These are phyloP conservation scores for Phoxinus dragarum DNA, from an alignment of 2,797 vertebrate genomes.

Conservation along the genomic window DNA sequence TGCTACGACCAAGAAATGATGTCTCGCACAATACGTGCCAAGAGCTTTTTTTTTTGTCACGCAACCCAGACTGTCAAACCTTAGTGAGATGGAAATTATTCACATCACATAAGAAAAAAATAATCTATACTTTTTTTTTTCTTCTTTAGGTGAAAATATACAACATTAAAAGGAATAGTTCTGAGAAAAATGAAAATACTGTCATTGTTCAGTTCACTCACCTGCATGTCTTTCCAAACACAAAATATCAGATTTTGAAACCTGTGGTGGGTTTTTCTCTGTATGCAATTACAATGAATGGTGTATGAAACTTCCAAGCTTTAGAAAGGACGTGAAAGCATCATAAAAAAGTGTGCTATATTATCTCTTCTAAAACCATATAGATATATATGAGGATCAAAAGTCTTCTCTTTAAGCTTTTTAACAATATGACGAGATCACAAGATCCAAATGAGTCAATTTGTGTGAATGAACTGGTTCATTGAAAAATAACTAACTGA, in stretches of 20 bases:
- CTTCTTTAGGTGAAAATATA: not conserved
- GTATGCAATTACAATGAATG: not conserved
- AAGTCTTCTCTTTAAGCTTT: not conserved
- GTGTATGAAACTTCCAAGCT: no score
- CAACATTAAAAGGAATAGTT: not conserved
- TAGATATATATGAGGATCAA: not conserved
- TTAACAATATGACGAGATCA: not conserved
- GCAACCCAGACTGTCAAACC: constrained; percentile 18
- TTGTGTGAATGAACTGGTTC: not conserved
- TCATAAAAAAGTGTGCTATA: not conserved
- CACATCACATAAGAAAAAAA: not conserved
- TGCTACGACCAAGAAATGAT: constrained; percentile 32
- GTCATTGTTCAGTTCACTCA: not conserved
- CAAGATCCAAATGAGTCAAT: not conserved
- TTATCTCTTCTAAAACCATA: not conserved
- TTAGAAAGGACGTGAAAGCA: not conserved
- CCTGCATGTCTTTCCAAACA: not conserved
- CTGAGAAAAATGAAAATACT: not conserved
- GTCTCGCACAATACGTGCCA: constrained; percentile 14
- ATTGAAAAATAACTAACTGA: not conserved
- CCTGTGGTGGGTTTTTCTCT: not conserved
- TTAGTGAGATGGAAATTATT: not conserved
- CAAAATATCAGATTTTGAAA: not conserved
- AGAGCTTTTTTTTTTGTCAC: constrained; percentile 18
- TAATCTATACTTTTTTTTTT: not conserved